Base-by-base conservation (phyloP, 2,888 invertebrate species). In the Bellardia bayeri region DNA sequence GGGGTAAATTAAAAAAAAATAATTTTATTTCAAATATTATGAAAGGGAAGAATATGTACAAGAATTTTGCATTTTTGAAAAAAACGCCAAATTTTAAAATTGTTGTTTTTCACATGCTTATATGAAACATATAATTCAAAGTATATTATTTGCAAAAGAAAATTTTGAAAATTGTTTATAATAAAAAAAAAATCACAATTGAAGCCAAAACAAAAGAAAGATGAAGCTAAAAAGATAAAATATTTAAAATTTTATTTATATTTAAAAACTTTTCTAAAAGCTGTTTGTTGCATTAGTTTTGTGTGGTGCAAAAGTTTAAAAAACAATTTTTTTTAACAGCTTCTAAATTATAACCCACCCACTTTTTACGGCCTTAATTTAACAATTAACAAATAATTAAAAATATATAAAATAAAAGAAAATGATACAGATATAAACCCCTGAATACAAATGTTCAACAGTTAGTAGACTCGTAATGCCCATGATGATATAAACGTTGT, bases 381-480 rank as follows among this genome's bases (percentile, higher is more conserved):
- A 74, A 78, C 54, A 63, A 30, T 76, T 80, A 87, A 79, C 56
- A 33, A 75, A 69, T 68, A 58, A 79, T 61, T 56, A 85, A 64
- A 71, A 40, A 61, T 45, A 66, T 30, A 49, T 58, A 16, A 76
- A 69, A 4, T 58, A 51, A 66, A 58, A 23, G 23, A 58, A 72
- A 66, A 9, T 63, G 13, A 9, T n/a, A 54, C 54, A 56, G 13
- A 37, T 71, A n/a, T 33, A 84, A 79, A 66, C 78, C 82, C 87
- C 87, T 87, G 87, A 85, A 82, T 85, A 68, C 33, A 87, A 79
- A 75, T 71, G 69, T 85, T 87, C 75, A 87, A 79, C 85, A 87
- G 82, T 82, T 82, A 85, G 87, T 85, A 85, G 87, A 85, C 79
- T 87, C 85, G 69, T 78, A 87, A 82, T 87, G 87, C 82, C 87